Percentiles rank a stretch among this genome's conserved stretches.
phyloP scores from a whole-genome alignment of 2,888 invertebrate genomes.

The Pandemis corylana region DNA sequence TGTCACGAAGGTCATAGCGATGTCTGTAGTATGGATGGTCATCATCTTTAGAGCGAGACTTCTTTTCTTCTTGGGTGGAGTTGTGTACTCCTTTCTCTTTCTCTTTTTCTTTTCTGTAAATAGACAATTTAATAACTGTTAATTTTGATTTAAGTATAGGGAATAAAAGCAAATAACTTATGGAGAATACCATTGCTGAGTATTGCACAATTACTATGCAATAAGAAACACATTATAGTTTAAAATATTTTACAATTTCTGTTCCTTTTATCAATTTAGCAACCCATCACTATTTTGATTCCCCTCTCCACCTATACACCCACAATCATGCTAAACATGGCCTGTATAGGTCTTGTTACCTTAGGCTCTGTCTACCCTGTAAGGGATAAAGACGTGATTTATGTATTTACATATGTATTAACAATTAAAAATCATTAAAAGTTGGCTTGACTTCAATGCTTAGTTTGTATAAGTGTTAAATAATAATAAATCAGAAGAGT shows the following conservation, averaged over 20 bases:
- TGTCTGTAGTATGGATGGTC: constrained; percentile 67
- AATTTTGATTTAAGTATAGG: not conserved
- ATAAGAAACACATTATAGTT: not conserved
- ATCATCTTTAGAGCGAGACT: constrained; percentile 68
- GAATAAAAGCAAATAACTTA: not conserved
- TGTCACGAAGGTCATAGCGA: constrained; percentile 65
- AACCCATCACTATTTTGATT: too few species aligned
- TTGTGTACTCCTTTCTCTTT: constrained; percentile 90
- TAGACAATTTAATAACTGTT: not conserved
- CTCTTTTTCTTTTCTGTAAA: constrained; percentile 78
- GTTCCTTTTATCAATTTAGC: not conserved
- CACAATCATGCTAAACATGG: too few species aligned
- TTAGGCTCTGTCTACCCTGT: too few species aligned
- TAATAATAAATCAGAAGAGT: not conserved
- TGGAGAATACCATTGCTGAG: not conserved
- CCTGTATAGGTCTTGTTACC: too few species aligned
- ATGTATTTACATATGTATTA: too few species aligned
- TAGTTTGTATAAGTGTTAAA: not conserved
- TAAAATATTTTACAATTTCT: not conserved
- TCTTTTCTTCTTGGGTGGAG: constrained; percentile 86
- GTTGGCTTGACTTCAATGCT: not conserved
- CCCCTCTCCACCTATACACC: too few species aligned
- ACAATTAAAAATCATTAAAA: not conserved
- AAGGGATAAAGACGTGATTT: too few species aligned
- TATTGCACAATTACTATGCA: not conserved